A percentile compares a stretch with the other conserved stretches of the same genome.
phyloP scores from a whole-genome alignment of 2,797 vertebrate species.

The Hyperoplus lanceolatus region DNA sequence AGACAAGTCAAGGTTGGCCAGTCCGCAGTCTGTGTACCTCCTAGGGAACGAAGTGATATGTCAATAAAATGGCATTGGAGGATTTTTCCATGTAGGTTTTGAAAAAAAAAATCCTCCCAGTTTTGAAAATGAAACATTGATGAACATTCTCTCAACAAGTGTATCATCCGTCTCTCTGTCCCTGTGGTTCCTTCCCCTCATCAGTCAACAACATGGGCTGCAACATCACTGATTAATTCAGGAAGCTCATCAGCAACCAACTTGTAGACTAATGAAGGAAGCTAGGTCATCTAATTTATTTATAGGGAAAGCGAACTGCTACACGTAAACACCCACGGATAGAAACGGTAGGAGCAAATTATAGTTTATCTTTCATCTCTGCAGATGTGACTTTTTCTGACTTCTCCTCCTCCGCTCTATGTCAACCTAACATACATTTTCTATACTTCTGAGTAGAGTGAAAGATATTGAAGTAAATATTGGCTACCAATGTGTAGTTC shows the following conservation, averaged over 20 bases:
- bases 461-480: slow-evolving; percentile 25
- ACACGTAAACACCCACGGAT: background rate
- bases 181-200: background rate
- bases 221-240: slow-evolving; percentile 40
- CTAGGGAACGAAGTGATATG: too few species aligned
- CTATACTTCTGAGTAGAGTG: slow-evolving; percentile 20
- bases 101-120: background rate
- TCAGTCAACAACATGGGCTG: slow-evolving; percentile 14
- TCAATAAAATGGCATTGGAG: background rate
- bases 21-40: background rate
- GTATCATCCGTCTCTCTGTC: background rate
- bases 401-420: background rate
- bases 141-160: background rate
- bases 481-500: background rate
- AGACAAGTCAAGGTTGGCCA: background rate
- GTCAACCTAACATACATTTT: slow-evolving; percentile 15
- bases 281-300: slow-evolving; percentile 11
- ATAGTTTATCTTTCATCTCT: slow-evolving; percentile 17
- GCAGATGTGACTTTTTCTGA: slow-evolving; percentile 6
- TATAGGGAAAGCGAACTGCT: background rate
- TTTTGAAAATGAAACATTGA: background rate
- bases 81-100: background rate
- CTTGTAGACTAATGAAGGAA: slow-evolving; percentile 26
- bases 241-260: slow-evolving; percentile 40
- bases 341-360: slow-evolving; percentile 1